phyloP scores from a whole-genome alignment of 2,113 vertebrate species.

The Syrrhaptes paradoxus region DNA sequence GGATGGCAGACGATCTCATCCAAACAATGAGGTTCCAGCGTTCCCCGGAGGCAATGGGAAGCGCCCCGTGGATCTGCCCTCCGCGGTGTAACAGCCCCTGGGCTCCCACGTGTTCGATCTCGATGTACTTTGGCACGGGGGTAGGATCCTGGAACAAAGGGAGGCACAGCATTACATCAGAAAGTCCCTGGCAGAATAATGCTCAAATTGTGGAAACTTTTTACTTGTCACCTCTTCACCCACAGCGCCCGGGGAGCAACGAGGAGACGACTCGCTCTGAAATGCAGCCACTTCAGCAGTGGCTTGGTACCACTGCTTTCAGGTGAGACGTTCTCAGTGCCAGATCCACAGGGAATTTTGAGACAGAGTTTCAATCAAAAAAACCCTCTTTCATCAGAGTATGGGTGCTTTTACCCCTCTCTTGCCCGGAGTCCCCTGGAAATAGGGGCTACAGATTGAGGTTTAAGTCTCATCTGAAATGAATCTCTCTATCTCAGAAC shows the following conservation, averaged over 20 bases:
- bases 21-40: slow-evolving; percentile 96
- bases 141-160: slow-evolving; percentile 76
- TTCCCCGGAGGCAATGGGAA: slow-evolving; percentile 85
- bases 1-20: slow-evolving; percentile 86
- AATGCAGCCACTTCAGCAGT: background rate
- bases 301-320: background rate
- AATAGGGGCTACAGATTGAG: background rate
- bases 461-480: background rate
- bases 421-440: background rate
- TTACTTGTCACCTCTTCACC: background rate
- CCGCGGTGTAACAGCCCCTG: slow-evolving; percentile 90
- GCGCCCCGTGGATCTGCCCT: slow-evolving; percentile 91
- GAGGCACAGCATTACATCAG: background rate
- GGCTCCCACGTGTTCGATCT: slow-evolving; percentile 80
- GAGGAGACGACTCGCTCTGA: rapidly evolving
- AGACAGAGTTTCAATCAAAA: background rate
- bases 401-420: background rate
- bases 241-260: background rate
- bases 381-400: background rate
- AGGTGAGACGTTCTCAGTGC: background rate
- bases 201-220: rapidly evolving
- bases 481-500: background rate
- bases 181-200: background rate
- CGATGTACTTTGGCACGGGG: slow-evolving; percentile 77
- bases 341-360: background rate